Percentiles rank a stretch among this genome's conserved stretches.
These are phyloP conservation scores for Cordilura impudica DNA, from an alignment of 2,888 invertebrate species.

Conservation along the genomic window DNA sequence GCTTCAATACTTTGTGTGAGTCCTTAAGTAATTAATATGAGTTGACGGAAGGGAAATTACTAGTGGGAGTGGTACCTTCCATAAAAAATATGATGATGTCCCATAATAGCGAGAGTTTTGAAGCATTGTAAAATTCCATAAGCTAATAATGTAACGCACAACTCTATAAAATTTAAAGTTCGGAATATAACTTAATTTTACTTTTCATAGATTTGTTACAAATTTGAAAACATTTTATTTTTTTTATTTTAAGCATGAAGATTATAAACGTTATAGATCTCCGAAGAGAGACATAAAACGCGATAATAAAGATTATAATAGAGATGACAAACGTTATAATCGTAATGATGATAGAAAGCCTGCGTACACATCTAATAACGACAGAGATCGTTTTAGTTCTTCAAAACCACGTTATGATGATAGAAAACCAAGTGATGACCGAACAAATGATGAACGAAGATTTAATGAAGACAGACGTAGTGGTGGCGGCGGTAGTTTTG, in stretches of 20 bases:
- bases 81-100: too few species aligned
- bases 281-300: slow-evolving; percentile 53
- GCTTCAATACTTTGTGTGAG: too few species aligned
- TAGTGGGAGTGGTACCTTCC: too few species aligned
- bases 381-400: slow-evolving; percentile 44
- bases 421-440: slow-evolving; percentile 60
- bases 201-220: too few species aligned
- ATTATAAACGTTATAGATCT: slow-evolving; percentile 57
- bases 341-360: slow-evolving; percentile 60
- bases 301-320: slow-evolving; percentile 48
- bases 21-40: too few species aligned
- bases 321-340: slow-evolving; percentile 66
- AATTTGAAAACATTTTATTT: not conserved
- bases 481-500: not conserved
- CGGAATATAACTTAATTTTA: too few species aligned
- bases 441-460: slow-evolving; percentile 54
- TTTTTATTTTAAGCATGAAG: slow-evolving; percentile 34
- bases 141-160: too few species aligned
- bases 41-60: too few species aligned
- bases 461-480: slow-evolving; percentile 58
- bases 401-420: slow-evolving; percentile 61
- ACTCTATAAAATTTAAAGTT: too few species aligned
- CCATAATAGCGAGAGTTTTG: too few species aligned
- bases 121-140: too few species aligned
- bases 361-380: slow-evolving; percentile 15